These are phyloP conservation scores for Pristionchus pacificus DNA, from an alignment of 1,140 invertebrate species.

Conservation along the genomic window DNA sequence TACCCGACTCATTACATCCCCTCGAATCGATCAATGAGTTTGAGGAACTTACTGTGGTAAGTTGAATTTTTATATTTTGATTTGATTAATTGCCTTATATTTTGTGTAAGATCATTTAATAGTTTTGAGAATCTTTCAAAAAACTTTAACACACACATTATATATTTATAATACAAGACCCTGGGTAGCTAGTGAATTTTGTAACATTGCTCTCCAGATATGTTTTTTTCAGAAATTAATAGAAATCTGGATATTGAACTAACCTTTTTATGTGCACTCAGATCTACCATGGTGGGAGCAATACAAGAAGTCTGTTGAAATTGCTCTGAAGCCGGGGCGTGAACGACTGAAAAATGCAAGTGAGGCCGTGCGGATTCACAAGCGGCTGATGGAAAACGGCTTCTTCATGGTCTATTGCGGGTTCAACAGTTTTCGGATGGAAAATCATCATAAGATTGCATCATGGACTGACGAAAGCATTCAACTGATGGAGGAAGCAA, in stretches of 20 bases:
- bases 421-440: too few relatives aligned
- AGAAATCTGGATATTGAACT: too few relatives aligned
- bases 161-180: conserved; percentile 2
- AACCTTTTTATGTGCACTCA: conserved; percentile 5
- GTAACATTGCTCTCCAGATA: conserved; percentile 10
- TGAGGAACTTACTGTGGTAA: conserved; percentile 5
- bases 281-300: conserved; percentile 10
- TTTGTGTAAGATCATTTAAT: conserved; percentile 6
- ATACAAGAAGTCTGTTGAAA: conserved; percentile 2
- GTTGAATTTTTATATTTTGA: conserved; percentile 10
- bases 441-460: too few relatives aligned
- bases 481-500: conserved; percentile 5
- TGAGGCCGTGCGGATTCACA: too few relatives aligned
- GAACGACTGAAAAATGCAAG: too few relatives aligned
- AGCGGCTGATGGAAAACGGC: too few relatives aligned
- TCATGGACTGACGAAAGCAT: background rate
- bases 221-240: conserved; percentile 11
- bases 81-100: background rate
- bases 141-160: conserved; percentile 5
- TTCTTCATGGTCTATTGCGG: too few relatives aligned
- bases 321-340: conserved; percentile 5
- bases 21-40: background rate
- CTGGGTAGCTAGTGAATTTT: conserved; percentile 8
- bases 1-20: background rate
- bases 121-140: conserved; percentile 9